Conservation (phyloP, 2,888 invertebrate species). For the Meganola albula region DNA sequence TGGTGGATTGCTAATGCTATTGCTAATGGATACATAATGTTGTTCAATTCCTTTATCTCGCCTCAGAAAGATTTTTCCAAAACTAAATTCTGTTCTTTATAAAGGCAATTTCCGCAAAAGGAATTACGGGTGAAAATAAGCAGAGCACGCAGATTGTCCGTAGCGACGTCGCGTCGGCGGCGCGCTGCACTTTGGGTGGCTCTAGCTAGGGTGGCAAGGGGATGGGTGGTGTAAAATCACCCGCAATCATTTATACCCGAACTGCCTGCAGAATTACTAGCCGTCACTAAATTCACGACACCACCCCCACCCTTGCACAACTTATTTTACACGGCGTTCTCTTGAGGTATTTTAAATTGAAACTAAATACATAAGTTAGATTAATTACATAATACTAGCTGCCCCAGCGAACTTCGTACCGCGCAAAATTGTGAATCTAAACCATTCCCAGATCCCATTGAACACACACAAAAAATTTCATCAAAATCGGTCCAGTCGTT, state of each 20-base stretch:
- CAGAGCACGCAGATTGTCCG: conserved; percentile 77
- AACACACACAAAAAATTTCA: too few species aligned
- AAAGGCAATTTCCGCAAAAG: conserved; percentile 76
- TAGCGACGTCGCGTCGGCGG: conserved; percentile 69
- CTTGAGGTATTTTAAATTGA: conserved; percentile 26
- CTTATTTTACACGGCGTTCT: conserved; percentile 33
- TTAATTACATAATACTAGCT: too few species aligned
- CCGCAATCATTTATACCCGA: conserved; percentile 78
- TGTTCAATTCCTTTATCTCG: conserved; percentile 37
- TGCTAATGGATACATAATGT: too few species aligned
- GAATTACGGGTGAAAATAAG: conserved; percentile 76
- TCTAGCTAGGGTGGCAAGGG: conserved; percentile 48
- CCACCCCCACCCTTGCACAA: conserved; percentile 28
- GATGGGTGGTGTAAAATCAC: conserved; percentile 73
- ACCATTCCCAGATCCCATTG: too few species aligned
- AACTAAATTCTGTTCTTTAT: conserved; percentile 67
- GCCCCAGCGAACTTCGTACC: too few species aligned
- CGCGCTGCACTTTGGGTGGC: conserved; percentile 59
- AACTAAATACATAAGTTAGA: too few species aligned
- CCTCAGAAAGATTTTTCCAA: conserved; percentile 40
- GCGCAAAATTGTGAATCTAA: too few species aligned
- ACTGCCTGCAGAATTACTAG: conserved; percentile 75
- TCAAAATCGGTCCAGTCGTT: too few species aligned
- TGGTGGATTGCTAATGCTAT: too few species aligned
- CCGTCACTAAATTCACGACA: conserved; percentile 62